A percentile compares a stretch with the other conserved stretches of the same genome.
Evolutionary conservation across 2,113 vertebrate genomes (phyloP).

Genomic region (Myiagra hebetior): DNA sequence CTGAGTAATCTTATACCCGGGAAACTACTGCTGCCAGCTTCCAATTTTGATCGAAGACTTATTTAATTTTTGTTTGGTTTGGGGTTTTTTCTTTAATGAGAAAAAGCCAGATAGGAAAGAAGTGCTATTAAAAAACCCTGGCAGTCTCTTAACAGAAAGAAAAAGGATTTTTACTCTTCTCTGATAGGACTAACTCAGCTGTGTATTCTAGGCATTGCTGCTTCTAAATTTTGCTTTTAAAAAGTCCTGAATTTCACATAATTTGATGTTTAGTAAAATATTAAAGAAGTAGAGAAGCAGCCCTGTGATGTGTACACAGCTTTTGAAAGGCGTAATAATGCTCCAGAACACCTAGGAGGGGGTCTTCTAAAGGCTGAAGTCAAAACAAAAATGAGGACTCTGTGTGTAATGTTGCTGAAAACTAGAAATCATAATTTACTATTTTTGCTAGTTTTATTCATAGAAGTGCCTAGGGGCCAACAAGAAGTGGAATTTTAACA

Average conservation of each 20-base stretch:
- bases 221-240: background rate
- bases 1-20: background rate
- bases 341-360: background rate
- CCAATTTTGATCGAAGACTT: background rate
- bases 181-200: background rate
- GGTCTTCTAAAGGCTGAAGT: background rate
- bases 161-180: background rate
- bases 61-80: background rate
- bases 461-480: background rate
- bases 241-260: background rate
- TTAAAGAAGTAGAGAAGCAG: constrained; percentile 7
- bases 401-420: constrained; percentile 7
- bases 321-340: constrained; percentile 3
- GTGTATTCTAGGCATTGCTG: background rate
- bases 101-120: background rate
- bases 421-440: background rate
- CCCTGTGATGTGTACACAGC: background rate
- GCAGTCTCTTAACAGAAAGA: background rate
- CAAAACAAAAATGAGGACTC: background rate
- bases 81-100: background rate
- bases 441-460: background rate
- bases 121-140: background rate
- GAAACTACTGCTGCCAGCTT: background rate
- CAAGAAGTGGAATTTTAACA: background rate
- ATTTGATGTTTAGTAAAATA: constrained; percentile 19